A percentile compares a stretch with the other conserved stretches of the same genome.
Evolutionary conservation across 2,888 invertebrate species (phyloP).

Genomic region (Poecilobothrus nobilitatus): DNA sequence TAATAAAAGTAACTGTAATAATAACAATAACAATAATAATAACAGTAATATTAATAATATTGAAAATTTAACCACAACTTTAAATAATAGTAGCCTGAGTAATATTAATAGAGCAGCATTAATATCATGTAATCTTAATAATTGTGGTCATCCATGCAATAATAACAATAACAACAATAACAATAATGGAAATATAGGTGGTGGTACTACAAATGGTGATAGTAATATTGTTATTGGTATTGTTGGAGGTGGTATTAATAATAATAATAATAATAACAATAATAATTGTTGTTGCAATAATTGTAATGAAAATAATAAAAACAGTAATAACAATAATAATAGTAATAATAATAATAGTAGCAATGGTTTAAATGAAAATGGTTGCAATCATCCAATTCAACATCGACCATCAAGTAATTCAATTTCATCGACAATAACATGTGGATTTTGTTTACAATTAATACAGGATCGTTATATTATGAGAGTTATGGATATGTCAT

Average conservation of each 20-base stretch:
- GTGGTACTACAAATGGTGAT: slow-evolving; percentile 19
- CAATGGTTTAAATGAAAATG: slow-evolving; percentile 16
- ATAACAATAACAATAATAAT: slow-evolving; percentile 21
- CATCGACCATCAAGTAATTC: slow-evolving; percentile 15
- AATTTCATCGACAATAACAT: slow-evolving; percentile 37
- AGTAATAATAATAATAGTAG: slow-evolving; percentile 16
- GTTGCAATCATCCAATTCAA: slow-evolving; percentile 21
- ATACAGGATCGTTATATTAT: slow-evolving; percentile 69
- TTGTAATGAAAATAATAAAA: slow-evolving; percentile 14
- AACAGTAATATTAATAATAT: slow-evolving; percentile 20
- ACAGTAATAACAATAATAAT: slow-evolving; percentile 16
- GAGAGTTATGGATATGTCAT: slow-evolving; percentile 63
- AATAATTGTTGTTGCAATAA: slow-evolving; percentile 12
- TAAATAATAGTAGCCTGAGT: slow-evolving; percentile 21
- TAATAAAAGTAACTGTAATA: slow-evolving; percentile 19
- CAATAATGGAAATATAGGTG: slow-evolving; percentile 12
- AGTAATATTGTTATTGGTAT: slow-evolving; percentile 28
- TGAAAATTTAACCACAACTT: slow-evolving; percentile 18
- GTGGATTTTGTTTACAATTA: slow-evolving; percentile 60
- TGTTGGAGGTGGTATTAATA: slow-evolving; percentile 14
- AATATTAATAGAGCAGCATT: slow-evolving; percentile 23
- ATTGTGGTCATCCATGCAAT: slow-evolving; percentile 10
- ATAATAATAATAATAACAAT: slow-evolving; percentile 16
- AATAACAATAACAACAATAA: slow-evolving; percentile 21
- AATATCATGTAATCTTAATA: slow-evolving; percentile 24